Percentiles rank a stretch among this genome's conserved stretches.
phyloP scores from a whole-genome alignment of 2,888 invertebrate species.

The Cryptosula pallasiana region DNA sequence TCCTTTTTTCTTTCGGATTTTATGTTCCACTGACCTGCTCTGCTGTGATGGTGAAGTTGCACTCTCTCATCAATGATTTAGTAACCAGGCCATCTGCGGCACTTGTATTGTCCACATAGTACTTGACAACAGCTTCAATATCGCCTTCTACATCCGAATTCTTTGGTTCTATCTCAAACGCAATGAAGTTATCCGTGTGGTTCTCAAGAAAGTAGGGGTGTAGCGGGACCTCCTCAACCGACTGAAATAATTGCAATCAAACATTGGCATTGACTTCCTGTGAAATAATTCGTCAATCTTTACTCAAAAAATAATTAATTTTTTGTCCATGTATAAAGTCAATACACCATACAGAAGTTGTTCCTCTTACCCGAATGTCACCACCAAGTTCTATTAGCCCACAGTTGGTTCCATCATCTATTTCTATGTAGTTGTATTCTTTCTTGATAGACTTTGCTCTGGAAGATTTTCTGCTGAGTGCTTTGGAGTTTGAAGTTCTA shows the following conservation, averaged over 20 bases:
- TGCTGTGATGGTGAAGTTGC: conserved; percentile 9
- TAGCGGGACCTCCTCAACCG: neutral
- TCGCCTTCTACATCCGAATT: conserved; percentile 31
- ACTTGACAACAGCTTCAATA: neutral
- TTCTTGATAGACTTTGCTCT: conserved; percentile 11
- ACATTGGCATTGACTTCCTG: too few species aligned
- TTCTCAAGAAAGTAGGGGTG: conserved; percentile 32
- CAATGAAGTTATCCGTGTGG: conserved; percentile 42
- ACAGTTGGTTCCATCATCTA: conserved; percentile 11
- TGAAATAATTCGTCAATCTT: too few species aligned
- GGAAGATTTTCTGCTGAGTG: neutral
- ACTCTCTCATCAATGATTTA: conserved; percentile 18
- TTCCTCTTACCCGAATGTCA: neutral
- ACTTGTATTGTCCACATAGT: conserved; percentile 10
- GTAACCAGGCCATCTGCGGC: conserved; percentile 15
- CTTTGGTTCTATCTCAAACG: conserved; percentile 42
- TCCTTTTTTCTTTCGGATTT: too few species aligned
- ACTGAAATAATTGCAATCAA: too few species aligned
- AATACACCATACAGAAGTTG: too few species aligned
- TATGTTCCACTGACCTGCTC: too few species aligned
- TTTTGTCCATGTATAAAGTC: too few species aligned
- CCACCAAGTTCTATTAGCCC: neutral
- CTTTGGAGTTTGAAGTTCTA: neutral
- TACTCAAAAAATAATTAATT: too few species aligned
- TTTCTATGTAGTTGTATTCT: neutral